Evolutionary conservation across 2,888 invertebrate genomes (phyloP).

Genomic region (Napeogenes sylphis): DNA sequence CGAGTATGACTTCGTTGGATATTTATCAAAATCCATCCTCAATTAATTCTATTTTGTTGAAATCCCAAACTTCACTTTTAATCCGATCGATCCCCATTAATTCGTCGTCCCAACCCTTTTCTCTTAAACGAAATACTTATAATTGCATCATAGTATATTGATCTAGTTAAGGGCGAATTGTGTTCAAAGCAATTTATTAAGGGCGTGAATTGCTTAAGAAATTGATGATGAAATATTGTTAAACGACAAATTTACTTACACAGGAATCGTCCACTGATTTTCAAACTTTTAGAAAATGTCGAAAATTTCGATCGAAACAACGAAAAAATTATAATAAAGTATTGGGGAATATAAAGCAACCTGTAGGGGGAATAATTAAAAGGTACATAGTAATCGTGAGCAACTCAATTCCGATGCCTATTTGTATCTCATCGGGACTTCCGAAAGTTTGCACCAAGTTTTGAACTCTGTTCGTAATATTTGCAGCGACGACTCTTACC

Average conservation of each 20-base stretch:
- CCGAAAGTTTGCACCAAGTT: conserved; percentile 48
- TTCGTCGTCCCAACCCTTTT: conserved; percentile 42
- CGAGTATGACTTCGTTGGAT: conserved; percentile 34
- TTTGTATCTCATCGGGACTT: conserved; percentile 61
- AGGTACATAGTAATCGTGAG: conserved; percentile 67
- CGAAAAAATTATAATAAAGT: neutral
- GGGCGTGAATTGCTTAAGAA: conserved; percentile 30
- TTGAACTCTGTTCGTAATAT: conserved; percentile 60
- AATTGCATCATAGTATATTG: conserved; percentile 69
- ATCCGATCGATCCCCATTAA: conserved; percentile 65
- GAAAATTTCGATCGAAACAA: too few species aligned
- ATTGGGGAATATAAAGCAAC: conserved; percentile 33
- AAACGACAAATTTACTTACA: conserved; percentile 20
- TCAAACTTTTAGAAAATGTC: too few species aligned
- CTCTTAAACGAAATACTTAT: conserved; percentile 57
- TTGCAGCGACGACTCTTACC: conserved; percentile 66
- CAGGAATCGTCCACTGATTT: neutral
- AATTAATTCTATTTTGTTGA: conserved; percentile 69
- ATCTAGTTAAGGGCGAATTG: conserved; percentile 50
- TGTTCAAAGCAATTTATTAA: conserved; percentile 30
- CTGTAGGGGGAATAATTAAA: conserved; percentile 73
- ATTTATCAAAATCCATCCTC: conserved; percentile 50
- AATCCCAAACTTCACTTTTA: conserved; percentile 63
- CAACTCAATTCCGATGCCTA: conserved; percentile 74
- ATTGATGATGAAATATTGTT: conserved; percentile 23